phyloP scores from a whole-genome alignment of 1,140 invertebrate genomes.

The Centruroides sculpturatus region DNA sequence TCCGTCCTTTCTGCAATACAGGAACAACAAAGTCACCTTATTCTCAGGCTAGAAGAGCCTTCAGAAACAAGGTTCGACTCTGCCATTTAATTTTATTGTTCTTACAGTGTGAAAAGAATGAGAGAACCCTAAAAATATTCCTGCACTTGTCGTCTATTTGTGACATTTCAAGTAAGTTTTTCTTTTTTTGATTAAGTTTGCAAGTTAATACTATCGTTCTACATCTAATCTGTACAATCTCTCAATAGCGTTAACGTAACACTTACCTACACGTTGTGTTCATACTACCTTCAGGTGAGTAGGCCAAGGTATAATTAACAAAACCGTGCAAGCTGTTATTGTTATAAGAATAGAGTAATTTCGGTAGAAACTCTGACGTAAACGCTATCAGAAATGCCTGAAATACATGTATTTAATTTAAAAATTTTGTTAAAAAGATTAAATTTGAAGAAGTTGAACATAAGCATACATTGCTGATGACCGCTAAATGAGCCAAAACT shows the following conservation, averaged over 20 bases:
- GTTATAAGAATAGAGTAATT: slow-evolving; percentile 50
- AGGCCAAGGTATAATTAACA: slow-evolving; percentile 56
- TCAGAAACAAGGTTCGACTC: too few relatives aligned
- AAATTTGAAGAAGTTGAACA: neutral
- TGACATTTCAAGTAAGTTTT: too few relatives aligned
- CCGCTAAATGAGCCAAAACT: slow-evolving; percentile 49
- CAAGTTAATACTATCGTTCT: too few relatives aligned
- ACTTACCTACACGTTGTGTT: slow-evolving; percentile 38
- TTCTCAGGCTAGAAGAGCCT: too few relatives aligned
- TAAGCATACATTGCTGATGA: slow-evolving; percentile 53
- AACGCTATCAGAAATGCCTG: slow-evolving; percentile 71
- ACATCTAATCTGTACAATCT: too few relatives aligned
- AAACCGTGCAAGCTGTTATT: slow-evolving; percentile 47
- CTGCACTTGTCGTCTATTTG: too few relatives aligned
- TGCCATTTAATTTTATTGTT: too few relatives aligned
- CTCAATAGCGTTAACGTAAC: neutral
- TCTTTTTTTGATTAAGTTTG: too few relatives aligned
- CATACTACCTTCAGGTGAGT: slow-evolving; percentile 42
- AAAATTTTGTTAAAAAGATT: neutral
- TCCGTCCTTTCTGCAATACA: too few relatives aligned
- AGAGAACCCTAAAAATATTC: too few relatives aligned
- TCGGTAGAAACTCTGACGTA: slow-evolving; percentile 66
- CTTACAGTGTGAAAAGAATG: too few relatives aligned
- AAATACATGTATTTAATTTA: neutral
- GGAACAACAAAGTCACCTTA: too few relatives aligned